A percentile compares a stretch with the other conserved stretches of the same genome.
phyloP scores from a whole-genome alignment of 1,140 invertebrate genomes.

The Acromyrmex heyeri region DNA sequence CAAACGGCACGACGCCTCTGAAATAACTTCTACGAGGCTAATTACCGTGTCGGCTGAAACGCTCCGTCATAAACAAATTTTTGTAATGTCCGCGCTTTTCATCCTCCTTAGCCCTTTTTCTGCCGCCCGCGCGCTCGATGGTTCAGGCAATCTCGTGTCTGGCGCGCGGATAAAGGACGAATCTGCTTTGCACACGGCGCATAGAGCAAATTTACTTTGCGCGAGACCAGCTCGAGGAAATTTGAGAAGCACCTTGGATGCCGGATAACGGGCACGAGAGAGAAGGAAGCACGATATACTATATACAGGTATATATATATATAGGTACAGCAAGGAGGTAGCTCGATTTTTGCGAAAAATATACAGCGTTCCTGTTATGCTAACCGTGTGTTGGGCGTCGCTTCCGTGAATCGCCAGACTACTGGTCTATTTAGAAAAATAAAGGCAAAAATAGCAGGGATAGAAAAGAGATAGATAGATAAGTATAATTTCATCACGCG shows the following conservation, averaged over 20 bases:
- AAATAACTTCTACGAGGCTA: slow-evolving; percentile 54
- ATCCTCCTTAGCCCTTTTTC: slow-evolving; percentile 49
- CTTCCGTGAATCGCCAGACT: slow-evolving; percentile 49
- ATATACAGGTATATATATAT: background rate
- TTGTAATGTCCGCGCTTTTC: slow-evolving; percentile 60
- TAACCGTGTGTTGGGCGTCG: slow-evolving; percentile 37
- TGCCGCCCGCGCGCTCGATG: slow-evolving; percentile 36
- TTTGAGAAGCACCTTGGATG: slow-evolving; percentile 61
- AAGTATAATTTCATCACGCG: too few relatives aligned
- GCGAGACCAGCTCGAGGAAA: slow-evolving; percentile 53
- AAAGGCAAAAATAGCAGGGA: background rate
- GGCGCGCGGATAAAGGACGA: slow-evolving; percentile 60
- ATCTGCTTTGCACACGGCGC: slow-evolving; percentile 58
- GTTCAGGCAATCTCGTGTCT: slow-evolving; percentile 56
- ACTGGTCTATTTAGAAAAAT: slow-evolving; percentile 55
- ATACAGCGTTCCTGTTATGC: slow-evolving; percentile 40
- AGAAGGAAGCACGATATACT: background rate
- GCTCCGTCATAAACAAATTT: slow-evolving; percentile 60
- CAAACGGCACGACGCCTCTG: slow-evolving; percentile 60
- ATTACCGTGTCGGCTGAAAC: slow-evolving; percentile 55
- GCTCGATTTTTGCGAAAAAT: slow-evolving; percentile 62
- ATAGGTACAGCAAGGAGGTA: slow-evolving; percentile 19
- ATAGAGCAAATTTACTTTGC: slow-evolving; percentile 63
- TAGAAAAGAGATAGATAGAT: background rate
- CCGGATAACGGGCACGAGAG: slow-evolving; percentile 3